A percentile compares a stretch with the other conserved stretches of the same genome.
These are phyloP conservation scores for Aelia acuminata DNA, from an alignment of 2,888 invertebrate species.

Conservation along the genomic window DNA sequence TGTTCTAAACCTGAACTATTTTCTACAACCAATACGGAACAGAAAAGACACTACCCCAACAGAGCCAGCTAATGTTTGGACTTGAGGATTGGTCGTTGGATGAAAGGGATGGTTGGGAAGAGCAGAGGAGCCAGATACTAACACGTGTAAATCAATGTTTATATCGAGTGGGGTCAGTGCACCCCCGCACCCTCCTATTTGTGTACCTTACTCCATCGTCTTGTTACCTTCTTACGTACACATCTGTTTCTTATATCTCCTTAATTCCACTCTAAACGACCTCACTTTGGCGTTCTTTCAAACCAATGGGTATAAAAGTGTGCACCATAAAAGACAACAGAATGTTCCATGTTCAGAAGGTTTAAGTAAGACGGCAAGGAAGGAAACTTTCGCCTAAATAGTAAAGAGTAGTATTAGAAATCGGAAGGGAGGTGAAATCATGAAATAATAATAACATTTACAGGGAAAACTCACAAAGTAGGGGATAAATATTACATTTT, in stretches of 20 bases:
- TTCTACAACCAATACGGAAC: not conserved
- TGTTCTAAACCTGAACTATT: not conserved
- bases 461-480: too few species aligned
- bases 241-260: not conserved
- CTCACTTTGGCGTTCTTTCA: not conserved
- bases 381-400: too few species aligned
- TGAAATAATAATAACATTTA: too few species aligned
- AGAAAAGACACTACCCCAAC: not conserved
- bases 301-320: not conserved
- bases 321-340: not conserved
- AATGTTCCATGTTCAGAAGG: too few species aligned
- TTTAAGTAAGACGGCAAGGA: too few species aligned
- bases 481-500: too few species aligned
- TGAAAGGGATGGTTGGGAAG: not conserved
- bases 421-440: too few species aligned
- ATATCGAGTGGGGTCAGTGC: conserved; percentile 31
- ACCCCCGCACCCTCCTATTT: not conserved
- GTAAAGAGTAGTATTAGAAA: too few species aligned
- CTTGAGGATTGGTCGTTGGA: not conserved
- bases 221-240: conserved; percentile 40
- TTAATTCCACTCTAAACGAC: conserved; percentile 6
- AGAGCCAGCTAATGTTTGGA: not conserved
- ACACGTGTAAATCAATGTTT: conserved; percentile 48
- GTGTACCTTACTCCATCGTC: not conserved
- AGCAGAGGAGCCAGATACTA: not conserved